A percentile compares a stretch with the other conserved stretches of the same genome.
Evolutionary conservation across 2,113 vertebrate genomes (phyloP).

Genomic region (Struthidea cinerea): DNA sequence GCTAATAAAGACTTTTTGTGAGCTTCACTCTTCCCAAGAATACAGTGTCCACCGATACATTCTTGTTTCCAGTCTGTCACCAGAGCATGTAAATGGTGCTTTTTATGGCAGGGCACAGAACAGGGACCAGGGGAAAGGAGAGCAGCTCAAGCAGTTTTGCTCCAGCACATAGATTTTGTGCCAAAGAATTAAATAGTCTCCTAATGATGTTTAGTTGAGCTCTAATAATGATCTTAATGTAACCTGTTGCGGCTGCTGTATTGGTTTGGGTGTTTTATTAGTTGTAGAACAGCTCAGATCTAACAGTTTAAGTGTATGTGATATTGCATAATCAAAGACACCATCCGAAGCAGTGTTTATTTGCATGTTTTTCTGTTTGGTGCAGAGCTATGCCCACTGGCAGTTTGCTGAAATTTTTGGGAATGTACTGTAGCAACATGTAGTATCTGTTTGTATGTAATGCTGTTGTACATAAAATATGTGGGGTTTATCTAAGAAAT

Average conservation of each 20-base stretch:
- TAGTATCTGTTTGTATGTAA: not conserved
- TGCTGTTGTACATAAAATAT: not conserved
- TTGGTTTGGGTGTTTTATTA: not conserved
- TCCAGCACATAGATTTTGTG: not conserved
- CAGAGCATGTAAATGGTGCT: not conserved
- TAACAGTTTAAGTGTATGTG: not conserved
- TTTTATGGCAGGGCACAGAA: not conserved
- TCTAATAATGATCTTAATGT: not conserved
- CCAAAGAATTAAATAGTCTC: not conserved
- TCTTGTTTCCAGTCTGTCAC: not conserved
- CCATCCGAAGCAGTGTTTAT: accelerated
- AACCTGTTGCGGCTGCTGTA: not conserved
- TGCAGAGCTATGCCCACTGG: not conserved
- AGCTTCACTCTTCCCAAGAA: not conserved
- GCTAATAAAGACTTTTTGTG: not conserved
- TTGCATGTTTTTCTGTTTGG: not conserved
- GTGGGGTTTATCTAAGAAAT: not conserved
- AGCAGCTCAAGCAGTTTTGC: not conserved
- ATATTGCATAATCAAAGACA: not conserved
- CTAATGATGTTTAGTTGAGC: not conserved
- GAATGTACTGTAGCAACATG: not conserved
- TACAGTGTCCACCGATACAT: accelerated
- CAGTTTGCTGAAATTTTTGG: not conserved
- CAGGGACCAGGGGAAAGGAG: not conserved
- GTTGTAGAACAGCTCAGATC: not conserved